Evolutionary conservation across 2,888 invertebrate species (phyloP).

Genomic region (Orthosia gracilis): DNA sequence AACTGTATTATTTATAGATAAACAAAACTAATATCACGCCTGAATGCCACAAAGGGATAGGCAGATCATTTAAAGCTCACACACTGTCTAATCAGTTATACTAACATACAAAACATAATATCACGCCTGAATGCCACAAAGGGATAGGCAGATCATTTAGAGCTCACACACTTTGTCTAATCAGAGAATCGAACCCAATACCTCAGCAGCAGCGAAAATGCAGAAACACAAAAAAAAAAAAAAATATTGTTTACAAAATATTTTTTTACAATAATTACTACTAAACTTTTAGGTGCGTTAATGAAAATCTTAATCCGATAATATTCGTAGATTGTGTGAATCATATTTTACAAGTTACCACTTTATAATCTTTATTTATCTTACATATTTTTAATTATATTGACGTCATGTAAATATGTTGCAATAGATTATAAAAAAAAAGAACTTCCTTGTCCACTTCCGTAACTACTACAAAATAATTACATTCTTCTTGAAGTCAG

Average conservation of each 20-base stretch:
- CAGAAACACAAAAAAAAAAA: no score
- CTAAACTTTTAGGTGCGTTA: neutral
- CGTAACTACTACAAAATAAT: neutral
- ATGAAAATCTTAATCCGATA: slow-evolving; percentile 14
- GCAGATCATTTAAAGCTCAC: no score
- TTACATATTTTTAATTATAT: neutral
- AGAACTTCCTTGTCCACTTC: neutral
- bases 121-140: no score
- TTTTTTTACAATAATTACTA: neutral
- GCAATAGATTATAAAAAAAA: neutral
- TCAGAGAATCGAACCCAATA: no score
- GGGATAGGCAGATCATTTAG: no score
- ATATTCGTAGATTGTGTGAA: slow-evolving; percentile 3
- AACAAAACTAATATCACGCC: no score
- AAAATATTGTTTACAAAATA: neutral
- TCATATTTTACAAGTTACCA: neutral
- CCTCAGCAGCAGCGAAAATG: no score
- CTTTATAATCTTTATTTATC: neutral
- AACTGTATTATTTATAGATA: neutral
- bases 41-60: no score
- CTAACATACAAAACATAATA: no score
- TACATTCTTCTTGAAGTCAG: neutral
- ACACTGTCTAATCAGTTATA: no score
- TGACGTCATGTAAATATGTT: slow-evolving; percentile 21
- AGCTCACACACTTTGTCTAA: no score